Evolutionary conservation across 35 echinoderm and acorn worm genomes (phyloP), one percentile per base, ranked within the genome.

Genomic region (Ptychodera flava): DNA sequence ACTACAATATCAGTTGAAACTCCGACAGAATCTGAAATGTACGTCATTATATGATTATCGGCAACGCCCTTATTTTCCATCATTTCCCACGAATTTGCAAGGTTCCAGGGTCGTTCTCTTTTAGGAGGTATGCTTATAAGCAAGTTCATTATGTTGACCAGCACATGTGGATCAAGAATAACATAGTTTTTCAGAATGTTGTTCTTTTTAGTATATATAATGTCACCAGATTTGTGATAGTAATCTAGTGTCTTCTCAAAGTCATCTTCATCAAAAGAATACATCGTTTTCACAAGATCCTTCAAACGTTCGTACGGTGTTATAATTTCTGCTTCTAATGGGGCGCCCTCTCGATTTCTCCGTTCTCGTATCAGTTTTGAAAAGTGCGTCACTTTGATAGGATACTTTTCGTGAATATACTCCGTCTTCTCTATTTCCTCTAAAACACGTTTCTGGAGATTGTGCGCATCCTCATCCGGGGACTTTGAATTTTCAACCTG

Each of bases 321-420:
- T 6, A 64, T 22, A 64, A 6, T 64, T 12, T 64, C 45, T 12
- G 37, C 33, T 31, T 81, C 79, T 30, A 36, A 32, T 31, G 38
- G 28, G 29, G n/a, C n/a, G n/a, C n/a, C n/a, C n/a, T 80, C 75
- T 0, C 16, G 64, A n/a, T 64, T 37, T 37, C 87, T 78, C 30
- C 6, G 16, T n/a, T 82, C 45, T 29, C 77, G 29, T 28, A 89
- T 31, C 35, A 52, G 14, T 28, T 75, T 31, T 45, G 81, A 81
- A 82, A 89, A 89, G 15, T 16, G 79, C 29, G 82, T 35, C 31
- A 82, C 45, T 34, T 82, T 81, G n/a, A 89, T 89, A 29, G 80
- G 79, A 75, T 64, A 89, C 33, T 31, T 81, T n/a, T 82, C 36
- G 22, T 89, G 33, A 27, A 75, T 45, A 75, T 81, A 89, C 33